Evolutionary conservation across 2,888 invertebrate genomes (phyloP).

Genomic region (Subacronicta megacephala): DNA sequence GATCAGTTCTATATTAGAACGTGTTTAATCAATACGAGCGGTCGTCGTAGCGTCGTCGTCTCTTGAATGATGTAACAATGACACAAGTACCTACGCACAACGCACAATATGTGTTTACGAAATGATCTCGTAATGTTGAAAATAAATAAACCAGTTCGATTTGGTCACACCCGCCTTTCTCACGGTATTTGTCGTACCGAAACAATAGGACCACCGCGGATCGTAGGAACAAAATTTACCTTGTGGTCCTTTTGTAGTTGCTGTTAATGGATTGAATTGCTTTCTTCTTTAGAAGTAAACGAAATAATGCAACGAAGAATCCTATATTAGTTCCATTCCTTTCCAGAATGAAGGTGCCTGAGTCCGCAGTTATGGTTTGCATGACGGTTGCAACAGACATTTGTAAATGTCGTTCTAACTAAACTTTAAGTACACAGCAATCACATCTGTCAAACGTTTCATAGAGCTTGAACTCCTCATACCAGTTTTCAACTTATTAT

Average conservation of each 20-base stretch:
- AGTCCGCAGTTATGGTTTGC: too few species aligned
- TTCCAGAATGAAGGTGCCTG: not conserved
- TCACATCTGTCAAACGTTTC: too few species aligned
- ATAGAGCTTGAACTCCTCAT: too few species aligned
- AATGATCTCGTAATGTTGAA: constrained; percentile 34
- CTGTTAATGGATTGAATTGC: too few species aligned
- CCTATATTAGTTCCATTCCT: too few species aligned
- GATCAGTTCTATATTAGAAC: constrained; percentile 44
- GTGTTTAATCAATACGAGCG: constrained; percentile 54
- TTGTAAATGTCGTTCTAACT: too few species aligned
- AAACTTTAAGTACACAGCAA: too few species aligned
- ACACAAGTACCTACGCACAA: constrained; percentile 33
- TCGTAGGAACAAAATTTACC: constrained; percentile 1
- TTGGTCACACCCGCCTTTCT: constrained; percentile 14
- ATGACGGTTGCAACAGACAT: too few species aligned
- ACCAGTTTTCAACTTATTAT: too few species aligned
- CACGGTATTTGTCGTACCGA: not conserved
- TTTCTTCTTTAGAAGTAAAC: too few species aligned
- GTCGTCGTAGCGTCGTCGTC: constrained; percentile 33
- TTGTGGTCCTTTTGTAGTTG: not conserved
- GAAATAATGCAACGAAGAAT: too few species aligned
- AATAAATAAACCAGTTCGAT: constrained; percentile 35
- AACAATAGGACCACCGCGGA: constrained; percentile 4
- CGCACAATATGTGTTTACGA: constrained; percentile 43
- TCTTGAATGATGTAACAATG: constrained; percentile 50